phyloP scores from a whole-genome alignment of 2,888 invertebrate species.

The Eupithecia vulgata region DNA sequence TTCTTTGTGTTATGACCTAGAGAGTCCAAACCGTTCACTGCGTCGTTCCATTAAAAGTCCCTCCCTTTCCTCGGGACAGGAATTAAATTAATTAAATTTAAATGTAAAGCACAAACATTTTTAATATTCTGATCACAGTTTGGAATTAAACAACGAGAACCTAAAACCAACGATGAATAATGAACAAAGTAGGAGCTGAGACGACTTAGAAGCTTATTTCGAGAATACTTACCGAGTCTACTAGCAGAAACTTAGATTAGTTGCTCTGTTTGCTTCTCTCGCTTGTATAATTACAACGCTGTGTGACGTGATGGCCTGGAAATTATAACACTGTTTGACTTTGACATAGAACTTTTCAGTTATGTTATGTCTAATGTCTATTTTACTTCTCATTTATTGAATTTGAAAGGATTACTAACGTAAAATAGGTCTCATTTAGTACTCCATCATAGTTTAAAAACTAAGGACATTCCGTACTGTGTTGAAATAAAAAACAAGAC shows the following conservation, averaged over 20 bases:
- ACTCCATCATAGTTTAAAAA: too few species aligned
- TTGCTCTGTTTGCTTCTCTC: constrained; percentile 13
- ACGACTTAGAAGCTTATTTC: constrained; percentile 16
- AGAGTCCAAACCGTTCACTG: too few species aligned
- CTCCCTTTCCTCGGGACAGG: neutral
- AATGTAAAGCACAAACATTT: neutral
- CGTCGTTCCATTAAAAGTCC: neutral
- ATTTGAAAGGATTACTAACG: neutral
- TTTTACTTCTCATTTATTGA: neutral
- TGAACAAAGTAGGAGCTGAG: neutral
- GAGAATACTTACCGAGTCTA: constrained; percentile 5
- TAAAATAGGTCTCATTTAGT: too few species aligned
- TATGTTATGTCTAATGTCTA: neutral
- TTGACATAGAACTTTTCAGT: neutral
- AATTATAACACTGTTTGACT: constrained; percentile 3
- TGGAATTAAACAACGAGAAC: neutral
- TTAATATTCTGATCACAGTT: constrained; percentile 7
- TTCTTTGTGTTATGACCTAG: neutral
- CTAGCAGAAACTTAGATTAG: constrained; percentile 25
- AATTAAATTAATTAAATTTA: neutral
- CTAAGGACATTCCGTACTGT: too few species aligned
- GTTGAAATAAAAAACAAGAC: too few species aligned
- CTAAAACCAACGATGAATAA: constrained; percentile 3
- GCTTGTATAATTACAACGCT: constrained; percentile 3
- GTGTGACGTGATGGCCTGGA: neutral